These are phyloP conservation scores for Bolborhynchus lineola DNA, from an alignment of 2,113 vertebrate species.

Conservation along the genomic window DNA sequence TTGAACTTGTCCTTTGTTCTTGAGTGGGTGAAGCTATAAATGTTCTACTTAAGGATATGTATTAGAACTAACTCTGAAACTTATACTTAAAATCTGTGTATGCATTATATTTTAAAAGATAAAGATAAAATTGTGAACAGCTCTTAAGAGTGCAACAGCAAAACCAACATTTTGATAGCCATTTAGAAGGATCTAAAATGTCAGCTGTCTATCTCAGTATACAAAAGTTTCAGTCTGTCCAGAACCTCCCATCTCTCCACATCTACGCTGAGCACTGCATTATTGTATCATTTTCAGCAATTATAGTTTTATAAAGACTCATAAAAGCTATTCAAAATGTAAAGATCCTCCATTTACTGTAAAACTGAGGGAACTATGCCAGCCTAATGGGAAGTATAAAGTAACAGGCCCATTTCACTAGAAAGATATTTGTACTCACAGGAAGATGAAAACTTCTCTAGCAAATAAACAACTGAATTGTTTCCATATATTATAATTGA, in stretches of 20 bases:
- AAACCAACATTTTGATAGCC: not conserved
- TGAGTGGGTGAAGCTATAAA: not conserved
- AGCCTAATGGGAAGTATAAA: slow-evolving; percentile 45
- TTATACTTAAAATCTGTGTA: not conserved
- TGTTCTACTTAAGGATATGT: not conserved
- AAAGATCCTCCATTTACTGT: slow-evolving; percentile 26
- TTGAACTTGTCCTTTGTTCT: not conserved
- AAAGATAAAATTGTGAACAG: not conserved
- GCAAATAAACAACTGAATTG: slow-evolving; percentile 2
- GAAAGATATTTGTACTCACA: not conserved
- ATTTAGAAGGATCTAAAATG: not conserved
- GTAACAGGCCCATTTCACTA: slow-evolving; percentile 7
- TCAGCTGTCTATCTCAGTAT: not conserved
- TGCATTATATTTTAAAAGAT: not conserved
- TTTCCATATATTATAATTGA: not conserved
- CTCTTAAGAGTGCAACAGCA: not conserved
- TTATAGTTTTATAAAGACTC: slow-evolving; percentile 31
- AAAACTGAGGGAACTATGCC: slow-evolving; percentile 11
- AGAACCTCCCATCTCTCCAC: not conserved
- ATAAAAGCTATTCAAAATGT: slow-evolving; percentile 41
- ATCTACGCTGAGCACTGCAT: not conserved
- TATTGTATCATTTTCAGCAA: slow-evolving; percentile 41
- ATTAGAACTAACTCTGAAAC: not conserved
- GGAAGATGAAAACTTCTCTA: not conserved
- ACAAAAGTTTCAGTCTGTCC: not conserved